These are phyloP conservation scores for Eupithecia pulchellata DNA, from an alignment of 2,888 invertebrate genomes.

Conservation along the genomic window DNA sequence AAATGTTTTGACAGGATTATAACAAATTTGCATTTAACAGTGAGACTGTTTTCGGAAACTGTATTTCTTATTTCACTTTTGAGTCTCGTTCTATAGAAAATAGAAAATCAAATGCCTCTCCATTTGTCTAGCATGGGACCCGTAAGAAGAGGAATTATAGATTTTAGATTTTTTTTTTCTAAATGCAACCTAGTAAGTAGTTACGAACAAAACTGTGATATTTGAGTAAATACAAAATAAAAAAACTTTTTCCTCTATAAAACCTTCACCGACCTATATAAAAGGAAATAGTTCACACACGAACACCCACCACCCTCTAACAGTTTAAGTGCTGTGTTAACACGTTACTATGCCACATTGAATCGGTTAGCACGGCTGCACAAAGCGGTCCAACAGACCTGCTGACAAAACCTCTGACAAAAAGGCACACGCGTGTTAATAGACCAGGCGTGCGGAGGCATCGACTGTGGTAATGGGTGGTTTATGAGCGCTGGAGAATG, in stretches of 20 bases:
- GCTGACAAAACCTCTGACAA: constrained; percentile 31
- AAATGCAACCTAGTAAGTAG: neutral
- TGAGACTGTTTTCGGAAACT: neutral
- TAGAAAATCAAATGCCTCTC: too few relatives aligned
- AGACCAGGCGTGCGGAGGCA: constrained; percentile 63
- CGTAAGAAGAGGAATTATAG: too few relatives aligned
- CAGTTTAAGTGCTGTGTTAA: constrained; percentile 77
- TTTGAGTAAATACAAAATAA: neutral
- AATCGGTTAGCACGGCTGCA: constrained; percentile 67
- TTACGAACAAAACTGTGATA: neutral
- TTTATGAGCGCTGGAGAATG: constrained; percentile 34
- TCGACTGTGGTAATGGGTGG: constrained; percentile 50
- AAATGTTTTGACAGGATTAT: constrained; percentile 5
- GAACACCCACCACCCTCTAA: constrained; percentile 73
- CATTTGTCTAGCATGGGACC: neutral
- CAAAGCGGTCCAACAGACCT: constrained; percentile 51
- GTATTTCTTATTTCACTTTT: neutral
- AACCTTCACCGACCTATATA: constrained; percentile 5
- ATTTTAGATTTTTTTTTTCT: too few relatives aligned
- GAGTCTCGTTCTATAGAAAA: neutral
- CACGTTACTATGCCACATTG: constrained; percentile 60
- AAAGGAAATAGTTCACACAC: constrained; percentile 30
- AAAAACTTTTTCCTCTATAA: neutral
- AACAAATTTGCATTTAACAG: neutral
- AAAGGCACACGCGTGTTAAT: constrained; percentile 67